phyloP scores from a whole-genome alignment of 2,888 invertebrate genomes.

The Andrena hattorfiana region DNA sequence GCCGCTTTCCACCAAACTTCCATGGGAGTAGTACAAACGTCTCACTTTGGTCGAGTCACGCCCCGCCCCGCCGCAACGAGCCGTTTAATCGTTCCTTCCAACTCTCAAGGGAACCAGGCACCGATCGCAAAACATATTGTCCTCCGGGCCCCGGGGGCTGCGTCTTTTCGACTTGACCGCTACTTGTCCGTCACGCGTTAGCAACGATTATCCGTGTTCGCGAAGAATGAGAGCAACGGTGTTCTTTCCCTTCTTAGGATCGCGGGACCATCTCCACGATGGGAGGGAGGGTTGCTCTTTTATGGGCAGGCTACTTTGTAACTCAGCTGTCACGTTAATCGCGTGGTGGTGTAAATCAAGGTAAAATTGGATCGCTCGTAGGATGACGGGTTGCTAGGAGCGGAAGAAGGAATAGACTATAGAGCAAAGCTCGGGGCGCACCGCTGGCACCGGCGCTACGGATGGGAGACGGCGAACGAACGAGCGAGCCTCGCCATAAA shows the following conservation, averaged over 20 bases:
- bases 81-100: conserved; percentile 73
- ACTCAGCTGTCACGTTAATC: no score
- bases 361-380: neutral
- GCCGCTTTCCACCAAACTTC: conserved; percentile 27
- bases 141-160: neutral
- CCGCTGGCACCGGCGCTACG: neutral
- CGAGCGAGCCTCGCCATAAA: conserved; percentile 54
- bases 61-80: conserved; percentile 69
- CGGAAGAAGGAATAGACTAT: neutral
- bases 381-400: neutral
- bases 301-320: no score
- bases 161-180: neutral
- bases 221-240: no score
- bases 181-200: neutral
- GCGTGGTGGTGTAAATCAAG: neutral
- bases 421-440: neutral
- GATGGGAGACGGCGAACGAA: conserved; percentile 25
- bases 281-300: no score
- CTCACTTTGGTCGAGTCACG: conserved; percentile 76
- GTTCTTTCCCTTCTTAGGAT: no score
- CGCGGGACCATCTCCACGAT: no score
- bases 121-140: neutral
- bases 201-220: neutral
- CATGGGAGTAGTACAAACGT: conserved; percentile 71
- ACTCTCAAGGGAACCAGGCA: conserved; percentile 22